These are phyloP conservation scores for Holothuria glaberrima DNA, from an alignment of 35 echinoderm and acorn worm species.

Conservation along the genomic window DNA sequence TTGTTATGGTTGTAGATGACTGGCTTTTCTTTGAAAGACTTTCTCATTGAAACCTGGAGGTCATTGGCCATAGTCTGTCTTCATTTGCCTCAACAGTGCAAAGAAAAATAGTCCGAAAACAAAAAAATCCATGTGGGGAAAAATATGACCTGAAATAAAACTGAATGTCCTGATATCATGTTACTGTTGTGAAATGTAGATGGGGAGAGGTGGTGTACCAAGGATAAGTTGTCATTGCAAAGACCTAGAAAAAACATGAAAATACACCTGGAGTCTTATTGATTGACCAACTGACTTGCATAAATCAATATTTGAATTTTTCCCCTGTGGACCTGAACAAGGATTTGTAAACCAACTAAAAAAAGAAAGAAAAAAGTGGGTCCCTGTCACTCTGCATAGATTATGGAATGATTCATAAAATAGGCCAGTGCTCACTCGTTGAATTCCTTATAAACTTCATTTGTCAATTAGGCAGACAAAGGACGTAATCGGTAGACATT, in stretches of 20 bases:
- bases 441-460: slow-evolving; percentile 29
- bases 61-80: too few relatives aligned
- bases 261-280: not conserved
- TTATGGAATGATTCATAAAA: slow-evolving; percentile 26
- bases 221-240: not conserved
- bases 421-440: slow-evolving; percentile 16
- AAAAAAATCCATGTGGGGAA: too few relatives aligned
- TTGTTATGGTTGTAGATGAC: too few relatives aligned
- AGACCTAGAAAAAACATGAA: not conserved
- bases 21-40: too few relatives aligned
- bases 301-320: slow-evolving; percentile 35
- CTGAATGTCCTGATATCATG: too few relatives aligned
- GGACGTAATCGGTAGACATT: not conserved
- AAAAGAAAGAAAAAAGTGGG: not conserved
- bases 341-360: not conserved
- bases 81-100: too few relatives aligned
- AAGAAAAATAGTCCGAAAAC: too few relatives aligned
- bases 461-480: slow-evolving; percentile 35
- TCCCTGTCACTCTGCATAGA: not conserved
- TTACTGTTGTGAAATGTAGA: too few relatives aligned
- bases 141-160: too few relatives aligned
- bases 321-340: not conserved
- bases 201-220: too few relatives aligned
- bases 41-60: too few relatives aligned
- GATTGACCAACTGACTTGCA: not conserved